Conservation (phyloP, 2,797 vertebrate species). For the Diglossa cyanea region DNA sequence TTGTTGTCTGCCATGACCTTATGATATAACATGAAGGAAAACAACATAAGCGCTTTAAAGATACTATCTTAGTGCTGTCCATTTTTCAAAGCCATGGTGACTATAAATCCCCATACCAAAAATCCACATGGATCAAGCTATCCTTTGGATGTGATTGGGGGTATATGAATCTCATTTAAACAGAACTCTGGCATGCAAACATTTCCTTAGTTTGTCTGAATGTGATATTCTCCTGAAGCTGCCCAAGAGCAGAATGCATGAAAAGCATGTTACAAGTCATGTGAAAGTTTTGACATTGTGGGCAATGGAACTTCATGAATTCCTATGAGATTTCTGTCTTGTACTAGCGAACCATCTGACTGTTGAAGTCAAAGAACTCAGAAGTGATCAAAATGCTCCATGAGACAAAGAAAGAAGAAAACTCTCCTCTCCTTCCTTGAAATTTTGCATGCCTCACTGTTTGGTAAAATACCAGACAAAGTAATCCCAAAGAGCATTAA, state of each 20-base stretch:
- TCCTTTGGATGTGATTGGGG: background rate
- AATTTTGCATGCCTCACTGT: background rate
- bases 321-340: background rate
- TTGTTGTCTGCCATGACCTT: background rate
- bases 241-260: background rate
- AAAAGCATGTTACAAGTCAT: background rate
- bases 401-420: background rate
- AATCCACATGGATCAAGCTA: background rate
- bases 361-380: background rate
- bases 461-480: background rate
- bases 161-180: background rate
- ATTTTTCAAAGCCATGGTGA: background rate
- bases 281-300: background rate
- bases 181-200: background rate
- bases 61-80: background rate
- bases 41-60: background rate
- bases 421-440: background rate
- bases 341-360: background rate
- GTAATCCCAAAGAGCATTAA: background rate
- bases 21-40: background rate
- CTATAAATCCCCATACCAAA: background rate
- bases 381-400: background rate
- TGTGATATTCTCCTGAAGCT: background rate
- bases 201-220: background rate
- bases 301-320: background rate